Evolutionary conservation across 2,113 vertebrate species (phyloP).

Genomic region (Chloroceryle aenea): DNA sequence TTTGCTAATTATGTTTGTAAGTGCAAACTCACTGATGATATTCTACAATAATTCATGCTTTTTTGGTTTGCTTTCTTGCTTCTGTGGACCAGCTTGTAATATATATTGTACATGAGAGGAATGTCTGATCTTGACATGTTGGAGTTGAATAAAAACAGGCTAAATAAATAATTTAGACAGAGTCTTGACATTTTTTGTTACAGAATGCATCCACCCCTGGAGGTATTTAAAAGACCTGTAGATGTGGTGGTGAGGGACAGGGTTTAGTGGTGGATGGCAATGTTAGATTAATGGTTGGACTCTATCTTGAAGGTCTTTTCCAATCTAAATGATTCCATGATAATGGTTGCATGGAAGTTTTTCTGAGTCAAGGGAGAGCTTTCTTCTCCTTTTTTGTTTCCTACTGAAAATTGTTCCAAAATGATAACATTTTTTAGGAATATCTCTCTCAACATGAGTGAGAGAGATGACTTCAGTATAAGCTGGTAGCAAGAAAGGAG

Average conservation of each 20-base stretch:
- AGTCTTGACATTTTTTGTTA: not conserved
- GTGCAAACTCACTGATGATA: not conserved
- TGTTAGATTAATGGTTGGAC: not conserved
- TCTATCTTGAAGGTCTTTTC: not conserved
- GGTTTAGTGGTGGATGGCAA: not conserved
- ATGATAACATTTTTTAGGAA: rapidly evolving
- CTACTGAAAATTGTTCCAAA: not conserved
- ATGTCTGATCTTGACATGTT: not conserved
- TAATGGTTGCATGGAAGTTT: rapidly evolving
- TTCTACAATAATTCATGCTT: not conserved
- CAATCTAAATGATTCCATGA: not conserved
- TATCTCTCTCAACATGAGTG: not conserved
- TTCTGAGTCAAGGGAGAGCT: not conserved
- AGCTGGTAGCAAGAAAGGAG: not conserved
- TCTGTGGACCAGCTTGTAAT: not conserved
- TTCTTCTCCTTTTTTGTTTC: not conserved
- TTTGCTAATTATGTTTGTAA: not conserved
- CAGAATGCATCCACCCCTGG: not conserved
- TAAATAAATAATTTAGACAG: not conserved
- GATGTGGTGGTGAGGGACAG: not conserved
- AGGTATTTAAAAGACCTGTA: not conserved
- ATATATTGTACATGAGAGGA: not conserved
- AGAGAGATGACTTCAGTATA: not conserved
- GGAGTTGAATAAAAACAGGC: not conserved
- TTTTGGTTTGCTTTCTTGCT: not conserved